Base-by-base conservation (phyloP, 2,113 vertebrate species). In the Pao palembangensis region DNA sequence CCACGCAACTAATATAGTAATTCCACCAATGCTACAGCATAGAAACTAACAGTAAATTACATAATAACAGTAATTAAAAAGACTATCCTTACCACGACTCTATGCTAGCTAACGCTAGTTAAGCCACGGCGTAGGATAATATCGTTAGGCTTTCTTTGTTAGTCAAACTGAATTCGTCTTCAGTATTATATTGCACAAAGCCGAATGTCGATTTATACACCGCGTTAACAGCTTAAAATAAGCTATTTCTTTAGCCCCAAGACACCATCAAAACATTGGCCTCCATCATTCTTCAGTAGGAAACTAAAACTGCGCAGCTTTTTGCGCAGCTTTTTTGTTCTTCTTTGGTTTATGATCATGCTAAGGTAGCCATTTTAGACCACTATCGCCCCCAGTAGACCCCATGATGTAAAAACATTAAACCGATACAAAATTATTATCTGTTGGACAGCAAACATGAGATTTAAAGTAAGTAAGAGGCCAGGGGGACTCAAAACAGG, bases 221-320 rank as follows among this genome's bases (percentile, higher is more conserved):
- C 18, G 28, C 47, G 51, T 19, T 16, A 25, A 1, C 17, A 1
- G 34, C 34, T 38, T 11, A 12, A 38, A 11, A 38, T 38, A 7
- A 38, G 19, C 41, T 48, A 8, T 49, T 65, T 65, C n/a, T 67
- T 66, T 43, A 73, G 67, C 70, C 54, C 48, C 48, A 58, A 18
- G 56, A 47, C 64, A 79, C 48, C 67, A 80, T 81, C 83, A 87
- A 83, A 87, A 87, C 85, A 87, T 67, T 81, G 67, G 50, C 69
- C 60, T 73, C 60, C 58, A 77, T 71, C 68, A 10, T 63, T 75
- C n/a, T 51, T 55, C 43, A 60, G 11, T 6, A 54, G 49, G 31
- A 59, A 62, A 44, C 13, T 16, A 21, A 42, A 3, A 55, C 53
- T 75, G 81, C 84, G 84, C 84, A 82, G 18, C 46, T 67, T 72